Percentiles rank a stretch among this genome's conserved stretches.
phyloP scores from a whole-genome alignment of 2,888 invertebrate species.

The Caenorhabditis sp. region DNA sequence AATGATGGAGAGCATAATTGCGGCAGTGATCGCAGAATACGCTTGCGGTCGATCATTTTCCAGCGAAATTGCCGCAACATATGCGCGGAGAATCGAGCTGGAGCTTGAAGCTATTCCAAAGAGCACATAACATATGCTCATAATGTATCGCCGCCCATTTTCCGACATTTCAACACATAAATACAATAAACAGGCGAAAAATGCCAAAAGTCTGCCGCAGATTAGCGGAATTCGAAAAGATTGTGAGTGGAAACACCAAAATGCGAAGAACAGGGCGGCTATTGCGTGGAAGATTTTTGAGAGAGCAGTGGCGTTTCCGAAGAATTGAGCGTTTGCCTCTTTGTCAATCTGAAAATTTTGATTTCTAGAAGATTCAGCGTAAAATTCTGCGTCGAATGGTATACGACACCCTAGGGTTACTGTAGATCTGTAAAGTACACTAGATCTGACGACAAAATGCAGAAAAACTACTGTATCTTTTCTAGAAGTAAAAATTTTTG shows the following conservation, averaged over 20 bases:
- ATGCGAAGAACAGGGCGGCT: constrained; percentile 47
- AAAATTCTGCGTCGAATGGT: too few species aligned
- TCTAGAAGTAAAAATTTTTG: too few species aligned
- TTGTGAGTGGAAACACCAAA: constrained; percentile 42
- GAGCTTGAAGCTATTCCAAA: constrained; percentile 48
- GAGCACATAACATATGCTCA: constrained; percentile 45
- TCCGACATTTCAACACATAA: constrained; percentile 47
- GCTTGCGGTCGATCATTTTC: constrained; percentile 41
- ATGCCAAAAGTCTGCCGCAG: constrained; percentile 41
- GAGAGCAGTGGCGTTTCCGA: constrained; percentile 47
- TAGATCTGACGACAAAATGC: too few species aligned
- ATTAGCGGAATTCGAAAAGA: constrained; percentile 36
- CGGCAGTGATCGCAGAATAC: constrained; percentile 38
- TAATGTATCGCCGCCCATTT: constrained; percentile 41
- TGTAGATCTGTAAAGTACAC: too few species aligned
- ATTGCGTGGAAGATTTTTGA: constrained; percentile 52
- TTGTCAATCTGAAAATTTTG: constrained; percentile 46
- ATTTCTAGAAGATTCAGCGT: too few species aligned
- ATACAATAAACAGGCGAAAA: constrained; percentile 47
- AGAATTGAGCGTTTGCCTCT: constrained; percentile 50
- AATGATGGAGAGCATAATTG: constrained; percentile 47
- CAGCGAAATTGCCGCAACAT: constrained; percentile 44
- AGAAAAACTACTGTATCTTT: too few species aligned
- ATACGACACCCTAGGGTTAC: too few species aligned
- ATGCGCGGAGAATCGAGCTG: constrained; percentile 43